Conservation (phyloP, 2,113 vertebrate species). For the Elachura formosa region DNA sequence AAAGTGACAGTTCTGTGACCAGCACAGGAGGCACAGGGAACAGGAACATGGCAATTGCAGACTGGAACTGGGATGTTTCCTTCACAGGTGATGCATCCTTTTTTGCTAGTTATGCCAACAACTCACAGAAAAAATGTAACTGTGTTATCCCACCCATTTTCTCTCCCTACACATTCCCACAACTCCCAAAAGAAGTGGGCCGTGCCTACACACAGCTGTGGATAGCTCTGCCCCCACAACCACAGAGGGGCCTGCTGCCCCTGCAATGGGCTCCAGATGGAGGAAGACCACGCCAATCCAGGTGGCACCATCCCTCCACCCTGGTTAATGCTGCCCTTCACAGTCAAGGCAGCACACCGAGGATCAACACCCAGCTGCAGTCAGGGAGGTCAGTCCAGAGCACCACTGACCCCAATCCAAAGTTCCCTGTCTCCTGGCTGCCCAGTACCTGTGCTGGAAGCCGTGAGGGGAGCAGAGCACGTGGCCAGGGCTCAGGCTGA, state of each 20-base stretch:
- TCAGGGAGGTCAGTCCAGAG: not conserved
- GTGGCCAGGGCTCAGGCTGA: slow-evolving; percentile 15
- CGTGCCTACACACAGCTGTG: not conserved
- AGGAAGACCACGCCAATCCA: not conserved
- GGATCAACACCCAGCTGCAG: fast-evolving
- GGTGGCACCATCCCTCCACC: not conserved
- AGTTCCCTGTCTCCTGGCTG: too few species aligned
- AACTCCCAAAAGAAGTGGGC: not conserved
- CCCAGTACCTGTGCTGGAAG: not conserved
- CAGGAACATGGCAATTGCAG: not conserved
- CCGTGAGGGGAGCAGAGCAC: not conserved
- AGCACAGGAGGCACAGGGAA: not conserved
- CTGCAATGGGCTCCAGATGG: not conserved
- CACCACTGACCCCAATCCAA: not conserved
- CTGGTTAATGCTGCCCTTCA: not conserved
- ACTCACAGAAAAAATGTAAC: not conserved
- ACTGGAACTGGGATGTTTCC: not conserved
- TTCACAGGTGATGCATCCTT: not conserved
- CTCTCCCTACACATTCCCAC: not conserved
- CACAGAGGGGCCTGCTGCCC: not conserved
- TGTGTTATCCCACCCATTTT: not conserved
- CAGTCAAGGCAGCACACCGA: not conserved
- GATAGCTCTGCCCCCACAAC: not conserved
- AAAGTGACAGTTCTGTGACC: not conserved
- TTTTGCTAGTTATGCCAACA: not conserved